phyloP scores from a whole-genome alignment of 2,797 vertebrate genomes.

The Otus scops region DNA sequence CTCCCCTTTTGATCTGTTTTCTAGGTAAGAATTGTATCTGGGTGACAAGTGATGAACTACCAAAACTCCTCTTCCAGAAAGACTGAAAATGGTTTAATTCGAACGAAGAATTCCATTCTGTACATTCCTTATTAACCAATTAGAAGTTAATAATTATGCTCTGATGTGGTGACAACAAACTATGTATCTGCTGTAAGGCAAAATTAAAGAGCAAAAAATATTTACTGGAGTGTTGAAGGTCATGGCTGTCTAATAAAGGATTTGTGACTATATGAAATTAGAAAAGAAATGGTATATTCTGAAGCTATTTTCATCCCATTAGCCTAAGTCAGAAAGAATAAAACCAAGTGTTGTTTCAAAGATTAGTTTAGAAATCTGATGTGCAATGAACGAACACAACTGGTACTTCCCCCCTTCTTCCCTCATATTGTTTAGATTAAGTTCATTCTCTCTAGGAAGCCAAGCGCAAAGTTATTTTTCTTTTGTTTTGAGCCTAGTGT shows the following conservation, averaged over 20 bases:
- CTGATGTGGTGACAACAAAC: background rate
- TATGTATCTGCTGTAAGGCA: slow-evolving; percentile 40
- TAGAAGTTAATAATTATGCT: slow-evolving; percentile 8
- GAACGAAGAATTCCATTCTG: background rate
- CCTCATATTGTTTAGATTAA: background rate
- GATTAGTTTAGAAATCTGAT: slow-evolving; percentile 56
- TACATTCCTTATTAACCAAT: background rate
- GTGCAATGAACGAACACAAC: background rate
- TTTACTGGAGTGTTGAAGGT: slow-evolving; percentile 69
- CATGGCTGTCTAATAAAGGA: slow-evolving; percentile 70
- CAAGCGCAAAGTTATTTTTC: background rate
- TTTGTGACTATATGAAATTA: slow-evolving; percentile 70
- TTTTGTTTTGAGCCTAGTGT: background rate
- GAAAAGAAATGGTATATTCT: slow-evolving; percentile 67
- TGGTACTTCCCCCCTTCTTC: background rate
- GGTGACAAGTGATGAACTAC: slow-evolving; percentile 11
- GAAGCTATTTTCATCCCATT: slow-evolving; percentile 77
- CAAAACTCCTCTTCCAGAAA: background rate
- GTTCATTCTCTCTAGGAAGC: background rate
- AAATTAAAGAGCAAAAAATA: slow-evolving; percentile 71
- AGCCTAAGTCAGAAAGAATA: slow-evolving; percentile 75
- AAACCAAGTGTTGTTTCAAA: slow-evolving; percentile 66
- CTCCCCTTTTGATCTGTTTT: background rate
- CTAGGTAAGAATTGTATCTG: background rate
- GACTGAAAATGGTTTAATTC: background rate